A percentile compares a stretch with the other conserved stretches of the same genome.
These are phyloP conservation scores for Exephanes ischioxanthus DNA, from an alignment of 2,888 invertebrate genomes.

Conservation along the genomic window DNA sequence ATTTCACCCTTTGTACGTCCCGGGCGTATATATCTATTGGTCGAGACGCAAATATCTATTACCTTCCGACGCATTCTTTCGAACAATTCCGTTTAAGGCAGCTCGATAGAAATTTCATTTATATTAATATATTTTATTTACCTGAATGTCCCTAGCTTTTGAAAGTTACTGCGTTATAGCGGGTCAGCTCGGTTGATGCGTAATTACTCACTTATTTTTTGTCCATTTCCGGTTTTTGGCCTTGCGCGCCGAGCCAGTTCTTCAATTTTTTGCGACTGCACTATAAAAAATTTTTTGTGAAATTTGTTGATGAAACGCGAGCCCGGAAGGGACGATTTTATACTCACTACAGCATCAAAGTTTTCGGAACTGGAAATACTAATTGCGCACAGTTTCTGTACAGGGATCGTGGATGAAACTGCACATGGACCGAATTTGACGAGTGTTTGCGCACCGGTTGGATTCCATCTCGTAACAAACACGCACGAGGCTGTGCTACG, in stretches of 20 bases:
- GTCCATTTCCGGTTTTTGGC: too few species aligned
- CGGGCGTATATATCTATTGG: background rate
- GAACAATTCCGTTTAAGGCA: background rate
- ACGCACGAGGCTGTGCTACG: background rate
- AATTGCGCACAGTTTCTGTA: background rate
- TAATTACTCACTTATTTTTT: too few species aligned
- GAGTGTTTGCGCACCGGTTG: background rate
- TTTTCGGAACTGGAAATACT: slow-evolving; percentile 9
- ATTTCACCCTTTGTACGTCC: background rate
- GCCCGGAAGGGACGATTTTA: background rate
- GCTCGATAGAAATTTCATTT: background rate
- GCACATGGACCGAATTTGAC: background rate
- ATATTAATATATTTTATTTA: background rate
- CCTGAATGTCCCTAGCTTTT: too few species aligned
- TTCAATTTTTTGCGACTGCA: too few species aligned
- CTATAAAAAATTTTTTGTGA: too few species aligned
- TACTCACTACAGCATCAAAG: slow-evolving; percentile 21
- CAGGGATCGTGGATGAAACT: background rate
- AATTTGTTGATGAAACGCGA: too few species aligned
- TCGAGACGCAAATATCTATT: too few species aligned
- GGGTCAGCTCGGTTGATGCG: too few species aligned
- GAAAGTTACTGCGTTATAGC: too few species aligned
- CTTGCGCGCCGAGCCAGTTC: too few species aligned
- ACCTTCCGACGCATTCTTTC: slow-evolving; percentile 24
- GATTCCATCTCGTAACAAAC: background rate